Percentiles rank a stretch among this genome's conserved stretches.
These are phyloP conservation scores for Datnioides undecimradiatus DNA, from an alignment of 2,113 vertebrate genomes.

Conservation along the genomic window DNA sequence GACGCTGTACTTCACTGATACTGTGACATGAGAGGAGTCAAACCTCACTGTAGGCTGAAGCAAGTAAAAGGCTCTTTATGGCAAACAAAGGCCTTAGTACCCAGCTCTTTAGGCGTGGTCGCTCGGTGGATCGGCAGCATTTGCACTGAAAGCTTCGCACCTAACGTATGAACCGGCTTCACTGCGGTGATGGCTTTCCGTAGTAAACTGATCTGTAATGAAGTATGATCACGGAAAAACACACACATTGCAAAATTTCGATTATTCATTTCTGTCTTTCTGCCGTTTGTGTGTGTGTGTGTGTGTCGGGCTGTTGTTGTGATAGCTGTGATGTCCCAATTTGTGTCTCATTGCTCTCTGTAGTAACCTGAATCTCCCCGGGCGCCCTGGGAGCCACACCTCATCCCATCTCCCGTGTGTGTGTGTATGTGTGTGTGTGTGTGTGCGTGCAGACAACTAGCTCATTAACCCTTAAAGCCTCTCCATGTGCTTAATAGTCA, in stretches of 20 bases:
- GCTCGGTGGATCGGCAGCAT: background rate
- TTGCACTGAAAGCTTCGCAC: background rate
- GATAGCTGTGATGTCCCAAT: conserved; percentile 49
- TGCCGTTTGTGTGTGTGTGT: background rate
- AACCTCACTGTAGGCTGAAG: background rate
- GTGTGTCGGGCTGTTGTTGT: conserved; percentile 56
- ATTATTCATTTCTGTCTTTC: conserved; percentile 11
- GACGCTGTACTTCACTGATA: background rate
- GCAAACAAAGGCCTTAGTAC: background rate
- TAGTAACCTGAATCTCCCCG: conserved; percentile 72
- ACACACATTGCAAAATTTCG: background rate
- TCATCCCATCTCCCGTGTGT: conserved; percentile 10
- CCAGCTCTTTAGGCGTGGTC: background rate
- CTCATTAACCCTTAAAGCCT: conserved; percentile 55
- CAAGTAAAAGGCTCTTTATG: background rate
- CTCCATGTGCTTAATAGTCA: conserved; percentile 23
- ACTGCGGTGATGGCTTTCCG: background rate
- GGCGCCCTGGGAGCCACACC: conserved; percentile 52
- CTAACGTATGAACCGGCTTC: background rate
- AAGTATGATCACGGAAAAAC: background rate
- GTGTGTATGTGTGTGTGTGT: conserved; percentile 24
- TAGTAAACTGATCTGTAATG: background rate
- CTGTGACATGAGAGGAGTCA: background rate
- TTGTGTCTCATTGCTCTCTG: conserved; percentile 39
- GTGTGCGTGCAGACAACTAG: conserved; percentile 27